Evolutionary conservation across 92 coral and sea anemone species (phyloP), one percentile per base, ranked within the genome.

Genomic region (Phenganax stokvisi): DNA sequence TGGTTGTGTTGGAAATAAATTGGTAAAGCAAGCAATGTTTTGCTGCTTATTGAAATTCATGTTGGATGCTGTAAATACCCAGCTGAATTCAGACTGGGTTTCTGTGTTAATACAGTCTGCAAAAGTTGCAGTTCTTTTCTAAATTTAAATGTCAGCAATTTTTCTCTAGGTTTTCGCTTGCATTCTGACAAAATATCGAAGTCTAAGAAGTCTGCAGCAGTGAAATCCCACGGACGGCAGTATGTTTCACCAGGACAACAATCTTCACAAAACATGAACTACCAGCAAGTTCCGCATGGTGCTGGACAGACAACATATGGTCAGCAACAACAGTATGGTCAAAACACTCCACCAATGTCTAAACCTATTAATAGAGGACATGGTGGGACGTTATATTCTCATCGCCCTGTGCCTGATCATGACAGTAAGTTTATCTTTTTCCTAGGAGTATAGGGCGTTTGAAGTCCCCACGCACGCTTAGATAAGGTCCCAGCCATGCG

Each of bases 371-470:
- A 77, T 51, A 77, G 44, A 57, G 81, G 81, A 12, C 81, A 77
- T 20, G 17, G 53, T 77, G 81, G 81, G 13, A 8, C 62, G 6
- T 62, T 77, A 62, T 77, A 59, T 59, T 77, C 81, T 29, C 81
- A 53, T 77, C 81, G 81, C n/a, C 81, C 81, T 25, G 72, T 77
- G 3, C 81, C 72, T 30, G 81, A 77, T 77, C 81, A 62, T 16
- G 54, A 58, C 52, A 77, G 81, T 77, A 60, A 77, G 81, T 56
- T 0, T 60, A n/a, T 57, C 0, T 47, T 0, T 31, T 0, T 37
- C 12, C 56, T 71, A 13, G 65, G 27, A 13, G 16, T 13, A 1
- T 59, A 59, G 2, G 65, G 65, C 65, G 47, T 37, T 37, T 37
- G 47, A 37, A 37, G 47, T 37, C 47, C 47, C 47, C 47, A 37